phyloP scores from a whole-genome alignment of 2,113 vertebrate species.

The Morone chrysops region DNA sequence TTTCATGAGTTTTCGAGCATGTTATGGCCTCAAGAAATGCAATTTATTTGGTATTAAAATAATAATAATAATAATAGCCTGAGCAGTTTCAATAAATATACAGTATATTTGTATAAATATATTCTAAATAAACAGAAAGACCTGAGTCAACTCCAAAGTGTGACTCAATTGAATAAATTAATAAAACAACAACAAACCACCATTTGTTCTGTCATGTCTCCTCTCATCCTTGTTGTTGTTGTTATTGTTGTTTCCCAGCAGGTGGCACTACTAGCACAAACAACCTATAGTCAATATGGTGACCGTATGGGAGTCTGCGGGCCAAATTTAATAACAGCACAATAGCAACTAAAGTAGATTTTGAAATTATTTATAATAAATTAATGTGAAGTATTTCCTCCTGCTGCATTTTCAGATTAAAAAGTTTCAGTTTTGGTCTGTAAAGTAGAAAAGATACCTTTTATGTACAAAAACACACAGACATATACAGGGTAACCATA shows the following conservation, averaged over 20 bases:
- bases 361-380: neutral
- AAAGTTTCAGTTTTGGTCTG: neutral
- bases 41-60: too few species aligned
- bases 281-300: neutral
- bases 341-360: neutral
- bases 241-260: constrained; percentile 23
- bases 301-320: rapidly evolving
- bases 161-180: neutral
- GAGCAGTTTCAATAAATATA: too few species aligned
- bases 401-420: neutral
- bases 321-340: neutral
- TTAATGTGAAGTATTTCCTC: neutral
- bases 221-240: neutral
- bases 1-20: too few species aligned
- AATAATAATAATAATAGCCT: too few species aligned
- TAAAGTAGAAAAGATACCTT: neutral
- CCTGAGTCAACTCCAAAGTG: neutral
- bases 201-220: neutral
- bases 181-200: neutral
- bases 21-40: too few species aligned
- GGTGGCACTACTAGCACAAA: constrained; percentile 31
- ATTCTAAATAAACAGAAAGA: too few species aligned
- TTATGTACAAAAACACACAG: neutral
- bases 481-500: neutral
- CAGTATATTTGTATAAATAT: too few species aligned